These are phyloP conservation scores for Acrocephalus scirpaceus DNA, from an alignment of 2,797 vertebrate genomes.

Conservation along the genomic window DNA sequence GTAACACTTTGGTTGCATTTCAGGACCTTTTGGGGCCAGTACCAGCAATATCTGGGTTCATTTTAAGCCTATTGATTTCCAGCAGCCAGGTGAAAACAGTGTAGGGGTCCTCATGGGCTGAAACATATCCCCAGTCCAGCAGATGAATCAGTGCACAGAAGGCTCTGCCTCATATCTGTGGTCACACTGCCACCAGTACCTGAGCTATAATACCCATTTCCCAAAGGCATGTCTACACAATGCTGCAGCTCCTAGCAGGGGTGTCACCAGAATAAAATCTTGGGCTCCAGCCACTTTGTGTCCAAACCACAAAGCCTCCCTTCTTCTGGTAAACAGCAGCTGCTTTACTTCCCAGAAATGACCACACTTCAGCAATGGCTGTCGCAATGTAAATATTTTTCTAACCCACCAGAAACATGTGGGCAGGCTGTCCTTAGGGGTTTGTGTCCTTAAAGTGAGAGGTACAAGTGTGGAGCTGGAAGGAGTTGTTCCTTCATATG, in stretches of 20 bases:
- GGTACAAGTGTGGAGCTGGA: not conserved
- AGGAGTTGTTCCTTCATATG: not conserved
- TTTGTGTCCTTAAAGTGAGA: not conserved
- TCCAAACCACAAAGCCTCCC: conserved; percentile 38
- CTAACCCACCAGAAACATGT: not conserved
- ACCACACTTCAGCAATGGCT: not conserved
- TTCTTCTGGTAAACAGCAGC: conserved; percentile 44
- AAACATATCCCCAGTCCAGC: not conserved
- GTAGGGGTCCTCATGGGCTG: not conserved
- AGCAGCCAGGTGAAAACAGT: not conserved
- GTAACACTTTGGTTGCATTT: not conserved
- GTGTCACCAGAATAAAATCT: conserved; percentile 26
- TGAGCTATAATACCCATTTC: not conserved
- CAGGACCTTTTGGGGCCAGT: not conserved
- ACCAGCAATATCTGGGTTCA: not conserved
- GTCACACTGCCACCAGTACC: not conserved
- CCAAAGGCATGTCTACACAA: not conserved
- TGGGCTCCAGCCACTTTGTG: not conserved
- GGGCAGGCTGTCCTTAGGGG: not conserved
- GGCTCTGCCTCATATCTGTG: not conserved
- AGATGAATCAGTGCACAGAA: not conserved
- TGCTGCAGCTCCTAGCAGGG: not conserved
- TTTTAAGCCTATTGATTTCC: not conserved
- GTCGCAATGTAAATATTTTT: conserved; percentile 21
- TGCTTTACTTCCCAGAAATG: conserved; percentile 56